Percentiles rank a stretch among this genome's conserved stretches.
phyloP scores from a whole-genome alignment of 2,797 vertebrate species.

The Thaleichthys pacificus region DNA sequence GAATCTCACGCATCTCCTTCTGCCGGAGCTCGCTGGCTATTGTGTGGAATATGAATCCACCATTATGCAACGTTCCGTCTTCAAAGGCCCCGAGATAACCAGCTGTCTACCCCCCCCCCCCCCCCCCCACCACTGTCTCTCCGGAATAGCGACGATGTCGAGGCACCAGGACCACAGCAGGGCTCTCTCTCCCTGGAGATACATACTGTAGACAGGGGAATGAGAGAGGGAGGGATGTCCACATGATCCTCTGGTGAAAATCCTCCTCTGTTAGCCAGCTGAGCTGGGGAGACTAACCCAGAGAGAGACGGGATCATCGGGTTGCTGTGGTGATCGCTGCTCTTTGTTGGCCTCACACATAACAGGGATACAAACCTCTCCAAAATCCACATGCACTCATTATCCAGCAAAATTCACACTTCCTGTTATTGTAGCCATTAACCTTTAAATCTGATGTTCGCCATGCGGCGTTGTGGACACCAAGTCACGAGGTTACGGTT shows the following conservation, averaged over 20 bases:
- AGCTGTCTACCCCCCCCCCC: slow-evolving; percentile 23
- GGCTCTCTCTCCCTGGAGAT: slow-evolving; percentile 5
- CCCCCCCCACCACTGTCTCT: slow-evolving; percentile 25
- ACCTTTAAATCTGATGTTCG: neutral
- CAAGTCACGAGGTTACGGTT: slow-evolving; percentile 7
- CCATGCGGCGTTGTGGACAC: neutral
- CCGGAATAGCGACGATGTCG: slow-evolving; percentile 40
- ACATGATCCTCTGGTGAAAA: slow-evolving; percentile 12
- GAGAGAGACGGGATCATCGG: neutral
- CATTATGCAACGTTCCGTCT: slow-evolving; percentile 68
- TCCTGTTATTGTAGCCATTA: neutral
- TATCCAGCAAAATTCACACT: neutral
- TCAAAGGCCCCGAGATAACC: slow-evolving; percentile 50
- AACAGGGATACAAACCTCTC: neutral
- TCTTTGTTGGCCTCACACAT: slow-evolving; percentile 1
- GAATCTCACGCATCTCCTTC: slow-evolving; percentile 69
- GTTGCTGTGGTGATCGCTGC: slow-evolving; percentile 6
- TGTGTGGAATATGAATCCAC: slow-evolving; percentile 70
- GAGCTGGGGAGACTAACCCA: slow-evolving; percentile 19
- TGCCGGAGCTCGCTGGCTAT: slow-evolving; percentile 57
- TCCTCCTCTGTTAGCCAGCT: slow-evolving; percentile 13
- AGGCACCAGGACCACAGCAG: slow-evolving; percentile 9
- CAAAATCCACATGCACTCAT: neutral
- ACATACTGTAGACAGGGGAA: slow-evolving; percentile 8
- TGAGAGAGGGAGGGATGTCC: neutral